Percentiles rank a stretch among this genome's conserved stretches.
Conservation (phyloP, 2,888 invertebrate genomes). For the Machimus atricapillus region DNA sequence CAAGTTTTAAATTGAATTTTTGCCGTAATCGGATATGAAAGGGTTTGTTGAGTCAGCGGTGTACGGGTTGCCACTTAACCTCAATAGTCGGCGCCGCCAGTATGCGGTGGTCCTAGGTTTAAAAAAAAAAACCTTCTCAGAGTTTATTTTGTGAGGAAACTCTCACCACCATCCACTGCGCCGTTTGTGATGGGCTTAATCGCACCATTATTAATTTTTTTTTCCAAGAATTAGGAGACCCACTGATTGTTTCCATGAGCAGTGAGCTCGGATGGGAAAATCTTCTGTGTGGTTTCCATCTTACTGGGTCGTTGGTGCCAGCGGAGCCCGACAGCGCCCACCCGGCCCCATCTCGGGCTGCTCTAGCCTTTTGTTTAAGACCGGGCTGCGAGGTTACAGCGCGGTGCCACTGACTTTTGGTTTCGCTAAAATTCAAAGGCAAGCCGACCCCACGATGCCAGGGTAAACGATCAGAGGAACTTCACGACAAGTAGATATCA, state of each 20-base stretch:
- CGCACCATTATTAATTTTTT: background rate
- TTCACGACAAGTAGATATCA: constrained; percentile 22
- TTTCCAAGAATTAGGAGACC: background rate
- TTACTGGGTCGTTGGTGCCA: background rate
- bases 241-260: background rate
- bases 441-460: background rate
- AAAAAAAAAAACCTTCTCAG: background rate
- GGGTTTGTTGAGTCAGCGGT: background rate
- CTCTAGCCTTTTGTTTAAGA: background rate
- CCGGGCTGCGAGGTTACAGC: background rate
- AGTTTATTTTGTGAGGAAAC: background rate
- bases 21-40: background rate
- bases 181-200: background rate
- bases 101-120: background rate
- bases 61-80: constrained; percentile 5
- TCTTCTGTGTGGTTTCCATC: background rate
- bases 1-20: constrained; percentile 4
- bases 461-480: background rate
- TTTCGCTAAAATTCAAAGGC: background rate
- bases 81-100: background rate
- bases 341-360: background rate
- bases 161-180: no score
- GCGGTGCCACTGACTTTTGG: constrained; percentile 1
- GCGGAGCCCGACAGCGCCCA: background rate
- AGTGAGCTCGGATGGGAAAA: background rate